Conservation (phyloP, 2,113 vertebrate genomes). For the Ptyas mucosa region DNA sequence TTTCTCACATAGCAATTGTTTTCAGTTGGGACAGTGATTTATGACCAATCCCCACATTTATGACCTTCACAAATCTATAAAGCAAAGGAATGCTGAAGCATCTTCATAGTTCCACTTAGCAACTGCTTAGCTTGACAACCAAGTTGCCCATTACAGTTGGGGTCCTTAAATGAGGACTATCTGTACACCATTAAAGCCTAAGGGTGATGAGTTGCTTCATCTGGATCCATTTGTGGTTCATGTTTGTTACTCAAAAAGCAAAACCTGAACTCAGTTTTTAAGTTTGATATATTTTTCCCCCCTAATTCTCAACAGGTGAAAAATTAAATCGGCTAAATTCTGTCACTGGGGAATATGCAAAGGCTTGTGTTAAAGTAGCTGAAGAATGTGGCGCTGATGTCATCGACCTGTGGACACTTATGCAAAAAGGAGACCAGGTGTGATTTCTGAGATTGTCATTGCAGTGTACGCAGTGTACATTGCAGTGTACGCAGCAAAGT, state of each 20-base stretch:
- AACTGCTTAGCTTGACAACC: neutral
- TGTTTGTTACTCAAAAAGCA: neutral
- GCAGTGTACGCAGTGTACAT: neutral
- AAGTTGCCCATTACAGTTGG: neutral
- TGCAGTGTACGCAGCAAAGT: neutral
- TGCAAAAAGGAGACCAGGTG: conserved; percentile 86
- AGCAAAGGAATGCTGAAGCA: neutral
- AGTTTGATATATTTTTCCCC: neutral
- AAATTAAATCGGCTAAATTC: conserved; percentile 81
- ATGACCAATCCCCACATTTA: neutral
- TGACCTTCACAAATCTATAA: neutral
- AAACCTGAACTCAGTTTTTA: neutral
- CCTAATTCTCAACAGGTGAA: conserved; percentile 62
- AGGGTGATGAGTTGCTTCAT: neutral
- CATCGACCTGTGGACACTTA: conserved; percentile 89
- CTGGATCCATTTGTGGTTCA: neutral
- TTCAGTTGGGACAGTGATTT: neutral
- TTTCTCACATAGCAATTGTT: neutral
- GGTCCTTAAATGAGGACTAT: neutral
- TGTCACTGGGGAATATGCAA: conserved; percentile 80
- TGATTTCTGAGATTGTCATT: neutral
- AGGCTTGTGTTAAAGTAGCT: conserved; percentile 77
- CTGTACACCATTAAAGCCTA: neutral
- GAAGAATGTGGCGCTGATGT: conserved; percentile 74
- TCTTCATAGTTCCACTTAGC: neutral